phyloP scores from a whole-genome alignment of 2,113 vertebrate species.

The Amazona vittata region DNA sequence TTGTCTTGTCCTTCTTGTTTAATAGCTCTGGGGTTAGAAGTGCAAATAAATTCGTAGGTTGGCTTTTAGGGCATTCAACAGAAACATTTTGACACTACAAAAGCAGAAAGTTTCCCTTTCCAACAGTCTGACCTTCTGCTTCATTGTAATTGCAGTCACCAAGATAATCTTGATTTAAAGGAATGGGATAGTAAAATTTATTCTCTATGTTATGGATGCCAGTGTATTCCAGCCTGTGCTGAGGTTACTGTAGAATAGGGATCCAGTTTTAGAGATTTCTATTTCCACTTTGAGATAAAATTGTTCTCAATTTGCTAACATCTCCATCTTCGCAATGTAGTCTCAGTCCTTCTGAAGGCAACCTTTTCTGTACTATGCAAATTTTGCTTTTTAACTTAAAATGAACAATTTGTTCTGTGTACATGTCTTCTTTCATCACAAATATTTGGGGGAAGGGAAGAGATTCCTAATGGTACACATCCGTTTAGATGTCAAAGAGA shows the following conservation, averaged over 20 bases:
- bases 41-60: background rate
- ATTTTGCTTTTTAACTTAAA: background rate
- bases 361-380: background rate
- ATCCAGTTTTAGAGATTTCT: background rate
- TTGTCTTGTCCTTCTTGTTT: background rate
- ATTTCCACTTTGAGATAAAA: background rate
- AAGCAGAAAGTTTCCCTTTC: background rate
- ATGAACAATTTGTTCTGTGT: background rate
- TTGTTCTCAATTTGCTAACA: background rate
- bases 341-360: background rate
- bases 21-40: background rate
- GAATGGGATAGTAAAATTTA: background rate
- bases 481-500: conserved; percentile 64
- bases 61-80: background rate
- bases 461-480: conserved; percentile 32
- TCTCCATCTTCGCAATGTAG: background rate
- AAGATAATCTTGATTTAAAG: background rate
- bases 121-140: background rate
- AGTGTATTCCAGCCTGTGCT: background rate
- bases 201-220: background rate
- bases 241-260: background rate
- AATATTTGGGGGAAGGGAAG: background rate
- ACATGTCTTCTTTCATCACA: conserved; percentile 8
- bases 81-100: background rate
- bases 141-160: background rate